Conservation (phyloP, 2,888 invertebrate genomes). For the Gymnosoma rotundatum region DNA sequence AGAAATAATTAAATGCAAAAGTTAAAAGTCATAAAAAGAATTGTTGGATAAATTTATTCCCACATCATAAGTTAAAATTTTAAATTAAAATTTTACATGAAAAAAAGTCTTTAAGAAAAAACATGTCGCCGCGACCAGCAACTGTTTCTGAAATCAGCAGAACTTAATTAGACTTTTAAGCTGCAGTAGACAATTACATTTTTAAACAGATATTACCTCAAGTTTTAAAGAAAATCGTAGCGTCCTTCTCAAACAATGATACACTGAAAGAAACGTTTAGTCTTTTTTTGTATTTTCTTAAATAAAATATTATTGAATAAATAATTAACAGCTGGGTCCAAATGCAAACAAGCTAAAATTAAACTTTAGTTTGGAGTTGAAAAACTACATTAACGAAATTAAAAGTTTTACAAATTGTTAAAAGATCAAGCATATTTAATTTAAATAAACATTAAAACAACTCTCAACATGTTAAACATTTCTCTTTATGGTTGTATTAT, state of each 20-base stretch:
- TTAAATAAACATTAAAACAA: conserved; percentile 67
- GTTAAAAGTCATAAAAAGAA: conserved; percentile 48
- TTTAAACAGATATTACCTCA: too few relatives aligned
- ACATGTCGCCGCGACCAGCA: conserved; percentile 63
- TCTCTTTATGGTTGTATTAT: conserved; percentile 2
- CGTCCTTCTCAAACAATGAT: too few relatives aligned
- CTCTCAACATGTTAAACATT: conserved; percentile 8
- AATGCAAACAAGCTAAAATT: too few relatives aligned
- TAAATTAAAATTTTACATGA: conserved; percentile 6
- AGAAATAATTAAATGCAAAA: conserved; percentile 59
- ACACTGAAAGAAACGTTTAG: too few relatives aligned
- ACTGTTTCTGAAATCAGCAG: not conserved
- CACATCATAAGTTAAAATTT: conserved; percentile 28
- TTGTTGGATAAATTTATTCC: conserved; percentile 26
- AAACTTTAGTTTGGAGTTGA: not conserved
- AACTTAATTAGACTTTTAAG: too few relatives aligned
- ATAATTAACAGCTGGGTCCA: too few relatives aligned
- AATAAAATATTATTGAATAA: too few relatives aligned
- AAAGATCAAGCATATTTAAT: conserved; percentile 64
- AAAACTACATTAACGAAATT: not conserved
- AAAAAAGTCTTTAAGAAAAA: conserved; percentile 33
- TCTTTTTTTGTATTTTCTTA: too few relatives aligned
- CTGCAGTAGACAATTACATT: too few relatives aligned
- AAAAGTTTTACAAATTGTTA: not conserved
- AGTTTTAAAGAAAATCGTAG: too few relatives aligned